A percentile compares a stretch with the other conserved stretches of the same genome.
Conservation (phyloP, 92 coral and sea anemone genomes). For the Porites rus region DNA sequence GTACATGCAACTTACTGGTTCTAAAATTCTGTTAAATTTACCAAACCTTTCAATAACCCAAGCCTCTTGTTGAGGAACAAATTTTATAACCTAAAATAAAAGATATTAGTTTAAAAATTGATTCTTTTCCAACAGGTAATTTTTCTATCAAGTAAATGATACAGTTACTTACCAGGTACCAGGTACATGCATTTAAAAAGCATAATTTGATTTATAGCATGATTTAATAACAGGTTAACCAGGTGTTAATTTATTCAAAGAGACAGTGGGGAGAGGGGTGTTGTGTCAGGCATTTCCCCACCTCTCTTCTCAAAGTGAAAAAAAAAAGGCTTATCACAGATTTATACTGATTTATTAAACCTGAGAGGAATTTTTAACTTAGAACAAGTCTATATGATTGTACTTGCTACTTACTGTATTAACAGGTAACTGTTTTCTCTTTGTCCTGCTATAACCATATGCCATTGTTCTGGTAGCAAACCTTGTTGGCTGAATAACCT, state of each 20-base stretch:
- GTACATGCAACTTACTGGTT: conserved; percentile 76
- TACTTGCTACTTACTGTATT: conserved; percentile 82
- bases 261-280: too few species aligned
- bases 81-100: conserved; percentile 78
- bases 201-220: too few species aligned
- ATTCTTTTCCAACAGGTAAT: too few species aligned
- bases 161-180: too few species aligned
- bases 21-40: conserved; percentile 83
- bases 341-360: not conserved
- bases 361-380: not conserved
- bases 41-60: conserved; percentile 98
- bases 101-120: not conserved
- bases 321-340: too few species aligned
- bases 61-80: conserved; percentile 99
- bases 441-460: conserved; percentile 68
- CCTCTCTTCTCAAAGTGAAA: too few species aligned
- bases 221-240: too few species aligned
- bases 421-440: conserved; percentile 83
- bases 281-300: too few species aligned
- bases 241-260: too few species aligned
- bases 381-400: not conserved
- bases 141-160: too few species aligned
- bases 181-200: too few species aligned
- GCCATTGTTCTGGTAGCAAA: conserved; percentile 74
- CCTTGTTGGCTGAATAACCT: conserved; percentile 46